Evolutionary conservation across 2,888 invertebrate genomes (phyloP), one percentile per base, ranked within the genome.

Genomic region (Heteromyza rotundicornis): DNA sequence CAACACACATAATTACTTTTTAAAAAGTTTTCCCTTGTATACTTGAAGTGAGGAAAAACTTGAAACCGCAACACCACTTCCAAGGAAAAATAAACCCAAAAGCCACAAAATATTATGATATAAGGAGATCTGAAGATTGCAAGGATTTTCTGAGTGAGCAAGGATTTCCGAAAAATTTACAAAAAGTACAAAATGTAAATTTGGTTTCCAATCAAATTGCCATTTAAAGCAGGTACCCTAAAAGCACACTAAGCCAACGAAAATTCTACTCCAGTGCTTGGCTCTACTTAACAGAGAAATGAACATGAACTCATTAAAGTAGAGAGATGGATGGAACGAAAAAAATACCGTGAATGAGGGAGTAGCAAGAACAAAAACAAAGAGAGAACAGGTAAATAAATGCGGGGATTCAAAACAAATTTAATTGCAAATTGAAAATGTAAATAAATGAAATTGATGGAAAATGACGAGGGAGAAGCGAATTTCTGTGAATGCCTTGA

Each of bases 381-480:
- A 50, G 12, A 7, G 22, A n/a, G n/a, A 19, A n/a, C 40, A 22
- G 50, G 23, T 23, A 50, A 50, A 50, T 50, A 20, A 50, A 50
- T 8, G 20, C 3, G 40, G 10, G 40, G 3, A 40, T n/a, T 14
- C 40, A 14, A 40, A 50, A 50, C 10, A 50, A 19, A 23, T 22
- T 22, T 22, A 50, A 50, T 50, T 23, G 50, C 10, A 50, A 50
- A 50, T 22, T 50, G 50, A 50, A 50, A 50, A 12, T 20, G 50
- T 50, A 50, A 50, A 50, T 50, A 40, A 40, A 40, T 3, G 40
- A n/a, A 40, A 3, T 14, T 3, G 40, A 7, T n/a, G 40, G 12
- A 12, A 32, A 7, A 40, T n/a, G 40, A 3, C 40, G n/a, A 40
- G n/a, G 10, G 40, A 14, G 40, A n/a, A 14, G 40, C n/a, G 40